A percentile compares a stretch with the other conserved stretches of the same genome.
Conservation (phyloP, 2,888 invertebrate genomes). For the Lymantria dispar region DNA sequence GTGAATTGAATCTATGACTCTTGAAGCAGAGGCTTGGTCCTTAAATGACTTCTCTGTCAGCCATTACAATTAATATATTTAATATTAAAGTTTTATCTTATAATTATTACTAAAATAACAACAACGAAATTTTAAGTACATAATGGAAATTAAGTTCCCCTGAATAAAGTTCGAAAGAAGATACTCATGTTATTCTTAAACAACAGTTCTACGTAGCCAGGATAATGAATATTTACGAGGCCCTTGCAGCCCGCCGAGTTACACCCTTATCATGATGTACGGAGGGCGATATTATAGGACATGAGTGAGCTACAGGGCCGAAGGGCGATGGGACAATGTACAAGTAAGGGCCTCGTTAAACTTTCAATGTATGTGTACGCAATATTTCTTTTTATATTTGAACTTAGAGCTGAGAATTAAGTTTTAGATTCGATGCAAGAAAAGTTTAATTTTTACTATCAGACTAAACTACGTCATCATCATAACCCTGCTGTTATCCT, state of each 20-base stretch:
- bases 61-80: no score
- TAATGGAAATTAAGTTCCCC: slow-evolving; percentile 36
- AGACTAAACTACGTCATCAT: no score
- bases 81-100: no score
- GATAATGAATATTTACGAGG: slow-evolving; percentile 55
- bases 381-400: background rate
- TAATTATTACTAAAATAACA: background rate
- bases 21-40: no score
- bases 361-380: slow-evolving; percentile 14
- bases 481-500: no score
- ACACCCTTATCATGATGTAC: slow-evolving; percentile 50
- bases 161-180: slow-evolving; percentile 33
- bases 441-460: no score
- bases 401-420: background rate
- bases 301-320: slow-evolving; percentile 31
- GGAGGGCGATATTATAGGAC: slow-evolving; percentile 37
- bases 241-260: slow-evolving; percentile 29
- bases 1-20: no score
- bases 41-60: no score
- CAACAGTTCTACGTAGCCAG: slow-evolving; percentile 47
- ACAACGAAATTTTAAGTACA: slow-evolving; percentile 25
- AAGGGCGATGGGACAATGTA: slow-evolving; percentile 27
- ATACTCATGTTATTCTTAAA: slow-evolving; percentile 42
- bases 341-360: slow-evolving; percentile 26
- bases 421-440: no score